These are phyloP conservation scores for Neodon shergylaensis DNA, from an alignment of 2,113 vertebrate species.

Conservation along the genomic window DNA sequence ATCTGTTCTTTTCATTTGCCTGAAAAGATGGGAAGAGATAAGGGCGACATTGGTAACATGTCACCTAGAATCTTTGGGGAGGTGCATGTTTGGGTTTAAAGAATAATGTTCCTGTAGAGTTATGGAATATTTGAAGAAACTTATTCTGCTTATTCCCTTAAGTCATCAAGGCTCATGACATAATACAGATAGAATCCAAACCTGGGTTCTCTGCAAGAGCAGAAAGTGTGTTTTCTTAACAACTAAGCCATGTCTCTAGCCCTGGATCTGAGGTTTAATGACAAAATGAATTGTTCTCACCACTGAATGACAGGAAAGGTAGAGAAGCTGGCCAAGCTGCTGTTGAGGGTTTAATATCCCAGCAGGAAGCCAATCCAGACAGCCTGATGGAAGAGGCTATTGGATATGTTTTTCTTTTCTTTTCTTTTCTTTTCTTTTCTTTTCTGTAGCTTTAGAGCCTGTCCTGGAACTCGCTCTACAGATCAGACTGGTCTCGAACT, in stretches of 20 bases:
- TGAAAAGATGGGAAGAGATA: neutral
- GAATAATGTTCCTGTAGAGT: neutral
- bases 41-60: neutral
- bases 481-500: no score
- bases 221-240: neutral
- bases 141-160: neutral
- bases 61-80: neutral
- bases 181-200: neutral
- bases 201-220: neutral
- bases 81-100: neutral
- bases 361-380: neutral
- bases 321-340: neutral
- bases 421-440: rapidly evolving
- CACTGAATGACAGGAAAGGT: slow-evolving; percentile 16
- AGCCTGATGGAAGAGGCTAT: neutral
- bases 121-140: neutral
- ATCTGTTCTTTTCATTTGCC: neutral
- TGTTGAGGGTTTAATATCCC: neutral
- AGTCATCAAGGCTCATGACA: neutral
- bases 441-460: no score
- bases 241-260: neutral
- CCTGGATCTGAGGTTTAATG: neutral
- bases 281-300: neutral
- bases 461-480: no score
- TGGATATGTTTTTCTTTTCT: neutral